Base-by-base conservation (phyloP, 2,797 vertebrate species). In the Sitta carolinensis region DNA sequence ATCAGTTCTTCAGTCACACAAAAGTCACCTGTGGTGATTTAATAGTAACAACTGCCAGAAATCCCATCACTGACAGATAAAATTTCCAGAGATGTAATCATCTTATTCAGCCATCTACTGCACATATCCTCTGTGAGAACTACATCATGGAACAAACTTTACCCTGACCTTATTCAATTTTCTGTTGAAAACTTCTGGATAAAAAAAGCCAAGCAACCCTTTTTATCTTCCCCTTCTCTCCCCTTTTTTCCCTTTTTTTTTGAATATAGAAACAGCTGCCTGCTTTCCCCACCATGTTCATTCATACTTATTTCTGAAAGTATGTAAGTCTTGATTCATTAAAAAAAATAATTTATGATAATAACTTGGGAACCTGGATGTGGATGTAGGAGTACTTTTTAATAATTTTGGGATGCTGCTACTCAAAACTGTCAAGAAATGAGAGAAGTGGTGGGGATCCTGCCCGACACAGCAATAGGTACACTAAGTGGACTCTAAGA, bases 401-500 rank as follows among this genome's bases (percentile, higher is more conserved):
- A 54, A 52, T 36, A 16, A 45, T 21, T 66, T 18, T 12, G n/a
- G 25, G 52, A 48, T 21, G 67, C 25, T 40, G 15, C 7, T 45
- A n/a, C 13, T 84, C 32, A 47, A 43, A 76, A 62, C 13, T 13
- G 16, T 27, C 36, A n/a, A 26, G 32, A 22, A 26, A 59, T 47
- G 23, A 72, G 21, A 36, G 22, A 20, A 76, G 15, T 8, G 5
- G 36, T 9, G 10, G 34, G 30, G 30, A 54, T 69, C 27, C 22
- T 2, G 3, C n/a, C 27, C 0, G 0, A 80, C 50, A 38, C 40
- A 72, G 42, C 16, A 19, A 27, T 0, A 63, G 29, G 12, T 23
- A 54, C 4, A 5, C 15, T 13, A 52, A 45, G 13, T 13, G 15
- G 30, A 64, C 42, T 36, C 47, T 22, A 5, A 30, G 10, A 34